Evolutionary conservation across 2,888 invertebrate species (phyloP), one percentile per base, ranked within the genome.

Genomic region (Troides helena): DNA sequence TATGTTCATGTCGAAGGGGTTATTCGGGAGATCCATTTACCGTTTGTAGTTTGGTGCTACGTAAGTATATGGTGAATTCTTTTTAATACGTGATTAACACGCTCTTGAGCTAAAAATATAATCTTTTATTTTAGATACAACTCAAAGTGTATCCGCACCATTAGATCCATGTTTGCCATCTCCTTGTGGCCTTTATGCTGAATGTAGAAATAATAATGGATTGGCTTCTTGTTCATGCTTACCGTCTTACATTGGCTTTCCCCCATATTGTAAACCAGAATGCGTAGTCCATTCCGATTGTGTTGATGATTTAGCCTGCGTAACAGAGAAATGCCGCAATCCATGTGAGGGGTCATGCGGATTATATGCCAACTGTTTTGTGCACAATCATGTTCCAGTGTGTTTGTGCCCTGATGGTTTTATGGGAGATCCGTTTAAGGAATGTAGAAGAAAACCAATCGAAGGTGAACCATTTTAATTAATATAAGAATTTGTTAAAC

Each of bases 331-430:
- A 85, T 96, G 96, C 78, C 81, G 90, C 71, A 94, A 96, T 81
- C 96, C 96, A 60, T 96, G 96, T 78, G 94, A 94, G 36, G 95
- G 95, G 50, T 93, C 94, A 3, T 96, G 96, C 81, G 96, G 96
- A 36, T 81, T 93, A 57, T 94, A 94, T 80, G 94, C 96, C 8
- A 87, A 93, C 59, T 96, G 96, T 75, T 93, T 94, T 80, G 95
- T 95, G 1, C 93, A 94, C 62, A 95, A 95, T 81, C 96, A 96
- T 80, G 92, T 94, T 70, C 95, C 96, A 2, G 93, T 96, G n/a
- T 96, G 96, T 78, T 93, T 94, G 68, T 96, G 96, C 78, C 91
- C 94, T 56, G 92, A 93, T 63, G 94, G 94, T 50, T 95, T 94
- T 78, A 93, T 94, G 59, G 96, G 96, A 63, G 94, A 94, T 86